phyloP scores from a whole-genome alignment of 2,888 invertebrate genomes.

The Sipunculus nudus region DNA sequence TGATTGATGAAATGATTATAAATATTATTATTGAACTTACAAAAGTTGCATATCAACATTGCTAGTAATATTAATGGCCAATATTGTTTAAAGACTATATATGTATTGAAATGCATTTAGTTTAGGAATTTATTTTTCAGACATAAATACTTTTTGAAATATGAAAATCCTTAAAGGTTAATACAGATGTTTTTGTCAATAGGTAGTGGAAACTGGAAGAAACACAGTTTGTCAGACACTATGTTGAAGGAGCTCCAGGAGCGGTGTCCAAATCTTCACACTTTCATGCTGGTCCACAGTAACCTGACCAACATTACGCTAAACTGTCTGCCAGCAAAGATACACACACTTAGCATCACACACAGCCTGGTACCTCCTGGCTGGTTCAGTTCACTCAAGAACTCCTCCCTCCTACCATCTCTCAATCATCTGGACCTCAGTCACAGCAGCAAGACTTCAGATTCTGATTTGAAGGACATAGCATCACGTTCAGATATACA shows the following conservation, averaged over 20 bases:
- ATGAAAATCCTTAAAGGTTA: too few species aligned
- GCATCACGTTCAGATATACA: neutral
- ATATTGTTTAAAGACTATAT: too few species aligned
- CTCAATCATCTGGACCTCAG: constrained; percentile 11
- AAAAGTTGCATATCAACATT: too few species aligned
- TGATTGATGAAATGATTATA: too few species aligned
- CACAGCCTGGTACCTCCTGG: constrained; percentile 9
- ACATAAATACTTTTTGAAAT: too few species aligned
- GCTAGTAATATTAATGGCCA: too few species aligned
- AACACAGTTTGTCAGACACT: constrained; percentile 49
- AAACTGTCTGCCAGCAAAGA: constrained; percentile 1
- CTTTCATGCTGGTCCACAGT: constrained; percentile 41
- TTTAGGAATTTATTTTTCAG: too few species aligned
- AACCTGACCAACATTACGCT: constrained; percentile 8
- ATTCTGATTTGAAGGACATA: constrained; percentile 12
- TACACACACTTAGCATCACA: constrained; percentile 7
- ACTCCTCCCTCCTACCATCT: neutral
- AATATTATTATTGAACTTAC: too few species aligned
- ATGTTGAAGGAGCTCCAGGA: constrained; percentile 51
- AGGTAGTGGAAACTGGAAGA: constrained; percentile 44
- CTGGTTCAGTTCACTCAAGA: constrained; percentile 9
- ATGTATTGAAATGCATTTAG: too few species aligned
- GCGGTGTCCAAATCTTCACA: constrained; percentile 50
- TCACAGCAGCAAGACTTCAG: constrained; percentile 10
- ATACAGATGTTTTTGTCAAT: too few species aligned